Evolutionary conservation across 2,113 vertebrate species (phyloP).

Genomic region (Penelope pileata): DNA sequence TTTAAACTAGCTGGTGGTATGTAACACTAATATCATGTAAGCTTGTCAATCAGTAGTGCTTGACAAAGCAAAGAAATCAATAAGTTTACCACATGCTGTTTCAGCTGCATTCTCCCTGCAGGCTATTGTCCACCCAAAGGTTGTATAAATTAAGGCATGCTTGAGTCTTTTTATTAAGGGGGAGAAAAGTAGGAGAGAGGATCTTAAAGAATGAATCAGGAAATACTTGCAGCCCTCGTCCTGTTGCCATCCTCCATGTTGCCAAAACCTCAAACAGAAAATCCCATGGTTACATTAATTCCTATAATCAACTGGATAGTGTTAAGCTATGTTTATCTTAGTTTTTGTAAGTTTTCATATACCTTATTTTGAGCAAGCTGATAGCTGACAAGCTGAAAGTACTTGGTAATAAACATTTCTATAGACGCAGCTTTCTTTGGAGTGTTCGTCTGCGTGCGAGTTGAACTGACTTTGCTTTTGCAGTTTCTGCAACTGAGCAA

Average conservation of each 20-base stretch:
- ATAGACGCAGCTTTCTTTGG: neutral
- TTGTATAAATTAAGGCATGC: slow-evolving; percentile 38
- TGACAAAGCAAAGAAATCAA: slow-evolving; percentile 36
- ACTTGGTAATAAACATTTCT: neutral
- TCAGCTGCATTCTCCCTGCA: neutral
- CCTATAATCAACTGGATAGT: neutral
- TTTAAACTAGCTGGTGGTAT: slow-evolving; percentile 49
- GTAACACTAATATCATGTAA: slow-evolving; percentile 42
- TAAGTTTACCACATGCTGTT: slow-evolving; percentile 59
- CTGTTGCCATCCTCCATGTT: neutral
- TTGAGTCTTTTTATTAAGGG: slow-evolving; percentile 25
- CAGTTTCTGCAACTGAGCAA: neutral
- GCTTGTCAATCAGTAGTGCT: slow-evolving; percentile 44
- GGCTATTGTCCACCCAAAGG: neutral
- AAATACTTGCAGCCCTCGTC: neutral
- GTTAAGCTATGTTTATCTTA: neutral
- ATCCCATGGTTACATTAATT: neutral
- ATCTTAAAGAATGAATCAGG: neutral
- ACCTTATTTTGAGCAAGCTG: neutral
- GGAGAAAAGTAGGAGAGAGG: neutral
- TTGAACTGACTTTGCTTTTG: neutral
- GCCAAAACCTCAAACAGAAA: neutral
- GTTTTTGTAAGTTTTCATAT: neutral
- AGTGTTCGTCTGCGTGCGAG: neutral
- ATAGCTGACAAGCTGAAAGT: neutral